These are phyloP conservation scores for Proisotoma minuta DNA, from an alignment of 2,888 invertebrate species.

Conservation along the genomic window DNA sequence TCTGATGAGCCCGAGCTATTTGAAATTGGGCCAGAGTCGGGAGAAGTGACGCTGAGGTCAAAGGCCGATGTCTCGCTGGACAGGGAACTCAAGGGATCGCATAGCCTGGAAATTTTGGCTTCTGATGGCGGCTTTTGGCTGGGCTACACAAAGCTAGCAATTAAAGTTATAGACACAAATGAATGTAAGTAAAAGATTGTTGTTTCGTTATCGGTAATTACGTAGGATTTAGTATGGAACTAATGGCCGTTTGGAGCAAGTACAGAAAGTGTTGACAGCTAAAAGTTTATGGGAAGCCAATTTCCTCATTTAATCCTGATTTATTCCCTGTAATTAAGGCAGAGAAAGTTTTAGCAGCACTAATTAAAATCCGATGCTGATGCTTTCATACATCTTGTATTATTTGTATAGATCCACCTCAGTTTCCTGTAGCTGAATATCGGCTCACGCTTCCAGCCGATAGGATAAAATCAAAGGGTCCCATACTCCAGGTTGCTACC, in stretches of 20 bases:
- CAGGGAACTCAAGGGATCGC: slow-evolving; percentile 42
- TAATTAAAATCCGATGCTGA: not conserved
- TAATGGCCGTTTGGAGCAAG: too few relatives aligned
- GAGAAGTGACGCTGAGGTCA: slow-evolving; percentile 47
- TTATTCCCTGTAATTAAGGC: not conserved
- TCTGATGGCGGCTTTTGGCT: slow-evolving; percentile 75
- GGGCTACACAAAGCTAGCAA: slow-evolving; percentile 69
- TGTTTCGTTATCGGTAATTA: too few relatives aligned
- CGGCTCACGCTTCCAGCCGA: slow-evolving; percentile 51
- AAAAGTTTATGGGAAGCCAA: too few relatives aligned
- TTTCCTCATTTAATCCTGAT: not conserved
- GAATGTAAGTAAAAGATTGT: slow-evolving; percentile 53
- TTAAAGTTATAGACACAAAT: slow-evolving; percentile 76
- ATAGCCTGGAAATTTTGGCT: slow-evolving; percentile 60
- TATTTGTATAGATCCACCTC: slow-evolving; percentile 24
- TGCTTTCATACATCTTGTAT: too few relatives aligned
- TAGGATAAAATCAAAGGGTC: slow-evolving; percentile 42
- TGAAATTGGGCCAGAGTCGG: slow-evolving; percentile 52
- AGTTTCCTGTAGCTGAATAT: slow-evolving; percentile 51
- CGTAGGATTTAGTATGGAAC: too few relatives aligned
- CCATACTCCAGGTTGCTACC: slow-evolving; percentile 47
- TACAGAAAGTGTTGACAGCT: too few relatives aligned
- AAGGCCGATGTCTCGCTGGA: slow-evolving; percentile 44
- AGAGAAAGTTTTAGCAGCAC: not conserved
- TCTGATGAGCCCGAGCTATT: slow-evolving; percentile 51